Conservation (phyloP, 2,797 vertebrate genomes). For the Macrochelys suwanniensis region DNA sequence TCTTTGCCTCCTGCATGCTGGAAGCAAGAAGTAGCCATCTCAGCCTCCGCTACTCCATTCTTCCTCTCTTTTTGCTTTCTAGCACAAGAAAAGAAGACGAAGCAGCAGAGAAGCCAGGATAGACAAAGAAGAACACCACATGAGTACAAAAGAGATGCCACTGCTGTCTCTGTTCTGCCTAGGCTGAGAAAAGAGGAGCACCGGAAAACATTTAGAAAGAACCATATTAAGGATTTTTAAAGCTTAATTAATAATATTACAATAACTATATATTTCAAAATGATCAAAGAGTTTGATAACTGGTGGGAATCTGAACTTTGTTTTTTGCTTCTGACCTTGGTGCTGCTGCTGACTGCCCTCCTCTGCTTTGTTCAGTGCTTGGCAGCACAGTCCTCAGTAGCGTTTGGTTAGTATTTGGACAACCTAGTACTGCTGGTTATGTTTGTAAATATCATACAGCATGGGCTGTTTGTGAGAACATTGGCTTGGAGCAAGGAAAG, state of each 20-base stretch:
- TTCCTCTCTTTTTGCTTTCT: background rate
- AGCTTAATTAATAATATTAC: background rate
- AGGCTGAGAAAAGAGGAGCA: too few relatives aligned
- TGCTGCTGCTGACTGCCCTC: background rate
- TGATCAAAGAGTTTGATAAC: background rate
- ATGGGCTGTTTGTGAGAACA: background rate
- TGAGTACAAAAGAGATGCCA: background rate
- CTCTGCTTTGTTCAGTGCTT: background rate
- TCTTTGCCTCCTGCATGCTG: background rate
- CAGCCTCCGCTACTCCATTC: fast-evolving
- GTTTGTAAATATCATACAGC: background rate
- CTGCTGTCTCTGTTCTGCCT: background rate
- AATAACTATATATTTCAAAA: background rate
- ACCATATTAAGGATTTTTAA: too few relatives aligned
- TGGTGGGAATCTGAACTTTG: background rate
- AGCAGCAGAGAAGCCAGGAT: background rate
- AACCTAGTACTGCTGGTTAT: background rate
- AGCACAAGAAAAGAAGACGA: fast-evolving
- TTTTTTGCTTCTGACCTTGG: background rate
- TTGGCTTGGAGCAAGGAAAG: background rate
- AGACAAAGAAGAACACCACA: background rate
- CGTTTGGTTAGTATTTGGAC: background rate
- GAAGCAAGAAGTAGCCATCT: background rate
- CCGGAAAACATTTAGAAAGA: background rate
- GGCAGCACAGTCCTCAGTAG: background rate